These are phyloP conservation scores for Procambarus clarkii DNA, from an alignment of 1,140 invertebrate species.

Conservation along the genomic window DNA sequence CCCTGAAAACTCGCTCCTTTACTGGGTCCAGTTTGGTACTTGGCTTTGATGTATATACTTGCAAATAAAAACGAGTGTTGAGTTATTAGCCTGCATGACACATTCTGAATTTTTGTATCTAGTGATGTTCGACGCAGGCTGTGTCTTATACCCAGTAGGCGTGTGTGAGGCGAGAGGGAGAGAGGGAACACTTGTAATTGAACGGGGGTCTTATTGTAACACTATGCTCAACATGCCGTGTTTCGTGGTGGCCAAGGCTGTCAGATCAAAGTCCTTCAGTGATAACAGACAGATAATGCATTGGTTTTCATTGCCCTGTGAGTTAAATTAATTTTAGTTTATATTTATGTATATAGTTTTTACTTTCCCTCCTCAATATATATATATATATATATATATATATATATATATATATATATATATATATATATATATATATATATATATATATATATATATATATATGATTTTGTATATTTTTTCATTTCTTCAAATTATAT, in stretches of 20 bases:
- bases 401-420: slow-evolving; percentile 16
- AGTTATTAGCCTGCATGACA: no score
- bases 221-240: neutral
- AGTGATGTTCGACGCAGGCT: neutral
- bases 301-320: neutral
- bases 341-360: neutral
- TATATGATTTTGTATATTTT: neutral
- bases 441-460: slow-evolving; percentile 18
- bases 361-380: neutral
- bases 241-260: neutral
- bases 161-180: neutral
- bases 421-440: slow-evolving; percentile 33
- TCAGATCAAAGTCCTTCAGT: neutral
- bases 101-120: neutral
- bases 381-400: no score
- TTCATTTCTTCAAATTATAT: neutral
- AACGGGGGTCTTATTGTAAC: neutral
- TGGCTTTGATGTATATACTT: no score
- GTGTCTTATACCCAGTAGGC: neutral
- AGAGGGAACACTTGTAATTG: neutral
- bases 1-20: neutral
- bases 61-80: no score
- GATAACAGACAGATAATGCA: neutral
- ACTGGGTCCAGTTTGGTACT: no score
- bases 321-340: neutral